These are phyloP conservation scores for Oryzias javanicus DNA, from an alignment of 2,113 vertebrate species.

Conservation along the genomic window DNA sequence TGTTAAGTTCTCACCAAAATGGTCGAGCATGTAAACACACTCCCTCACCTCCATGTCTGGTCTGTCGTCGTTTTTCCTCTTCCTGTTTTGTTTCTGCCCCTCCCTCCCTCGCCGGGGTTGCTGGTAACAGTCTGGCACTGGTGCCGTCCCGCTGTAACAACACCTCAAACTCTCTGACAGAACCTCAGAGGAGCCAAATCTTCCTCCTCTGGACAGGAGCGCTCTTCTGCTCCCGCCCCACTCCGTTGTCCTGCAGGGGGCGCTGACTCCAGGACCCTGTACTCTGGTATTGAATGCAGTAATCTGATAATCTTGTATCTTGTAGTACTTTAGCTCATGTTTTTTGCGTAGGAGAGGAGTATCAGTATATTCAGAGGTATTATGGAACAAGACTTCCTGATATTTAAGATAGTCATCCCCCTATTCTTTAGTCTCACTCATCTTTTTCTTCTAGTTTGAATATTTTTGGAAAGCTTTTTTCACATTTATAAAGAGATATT, in stretches of 20 bases:
- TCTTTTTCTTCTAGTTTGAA: slow-evolving; percentile 65
- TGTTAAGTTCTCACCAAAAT: too few species aligned
- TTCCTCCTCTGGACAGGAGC: slow-evolving; percentile 34
- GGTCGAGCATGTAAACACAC: slow-evolving; percentile 27
- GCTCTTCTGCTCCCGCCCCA: slow-evolving; percentile 5
- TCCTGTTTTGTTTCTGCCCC: slow-evolving; percentile 1
- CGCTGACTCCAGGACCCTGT: slow-evolving; percentile 66
- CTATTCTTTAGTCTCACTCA: slow-evolving; percentile 47
- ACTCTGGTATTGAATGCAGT: slow-evolving; percentile 80
- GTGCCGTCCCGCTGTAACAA: slow-evolving; percentile 40
- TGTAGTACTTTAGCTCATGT: slow-evolving; percentile 77
- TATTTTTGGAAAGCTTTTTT: slow-evolving; percentile 69
- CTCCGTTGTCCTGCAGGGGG: slow-evolving; percentile 19
- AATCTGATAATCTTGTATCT: slow-evolving; percentile 78
- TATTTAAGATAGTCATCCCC: slow-evolving; percentile 68
- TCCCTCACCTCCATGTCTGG: slow-evolving; percentile 4
- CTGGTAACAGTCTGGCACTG: slow-evolving; percentile 78
- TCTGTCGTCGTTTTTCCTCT: not conserved
- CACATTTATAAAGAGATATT: slow-evolving; percentile 81
- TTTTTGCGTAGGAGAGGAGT: slow-evolving; percentile 77
- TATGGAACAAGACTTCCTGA: slow-evolving; percentile 74
- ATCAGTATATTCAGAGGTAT: slow-evolving; percentile 77
- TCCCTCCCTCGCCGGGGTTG: slow-evolving; percentile 21
- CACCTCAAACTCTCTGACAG: not conserved
- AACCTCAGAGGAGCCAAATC: slow-evolving; percentile 36